phyloP scores from a whole-genome alignment of 64 coral and sea anemone genomes.

The Stylophora pistillata region DNA sequence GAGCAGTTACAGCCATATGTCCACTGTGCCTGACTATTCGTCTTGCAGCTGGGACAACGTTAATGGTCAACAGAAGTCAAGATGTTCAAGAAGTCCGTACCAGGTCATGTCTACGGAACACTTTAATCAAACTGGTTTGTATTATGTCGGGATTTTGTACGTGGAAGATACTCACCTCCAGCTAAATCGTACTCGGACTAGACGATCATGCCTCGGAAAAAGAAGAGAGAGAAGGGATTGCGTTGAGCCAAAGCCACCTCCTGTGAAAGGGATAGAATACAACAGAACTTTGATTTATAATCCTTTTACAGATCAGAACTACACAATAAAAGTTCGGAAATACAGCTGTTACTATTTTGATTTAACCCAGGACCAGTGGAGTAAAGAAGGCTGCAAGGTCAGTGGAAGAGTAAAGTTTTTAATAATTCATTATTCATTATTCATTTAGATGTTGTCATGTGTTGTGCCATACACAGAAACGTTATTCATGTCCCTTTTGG shows the following conservation, averaged over 20 bases:
- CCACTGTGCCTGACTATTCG: conserved; percentile 37
- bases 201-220: conserved; percentile 19
- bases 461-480: no score
- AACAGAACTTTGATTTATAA: conserved; percentile 14
- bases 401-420: background rate
- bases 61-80: background rate
- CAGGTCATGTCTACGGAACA: conserved; percentile 3
- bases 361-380: conserved; percentile 18
- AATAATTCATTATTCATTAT: background rate
- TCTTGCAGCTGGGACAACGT: background rate
- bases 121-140: background rate
- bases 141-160: conserved; percentile 11
- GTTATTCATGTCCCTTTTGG: no score
- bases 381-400: conserved; percentile 21
- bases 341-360: conserved; percentile 35
- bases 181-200: background rate
- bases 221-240: conserved; percentile 22
- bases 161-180: background rate
- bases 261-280: background rate
- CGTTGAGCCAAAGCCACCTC: conserved; percentile 36
- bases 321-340: conserved; percentile 5
- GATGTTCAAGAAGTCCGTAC: conserved; percentile 12
- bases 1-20: background rate
- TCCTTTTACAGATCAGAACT: conserved; percentile 14
- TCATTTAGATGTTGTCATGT: no score